These are phyloP conservation scores for Steinernema carpocapsae DNA, from an alignment of 2,888 invertebrate species.

Conservation along the genomic window DNA sequence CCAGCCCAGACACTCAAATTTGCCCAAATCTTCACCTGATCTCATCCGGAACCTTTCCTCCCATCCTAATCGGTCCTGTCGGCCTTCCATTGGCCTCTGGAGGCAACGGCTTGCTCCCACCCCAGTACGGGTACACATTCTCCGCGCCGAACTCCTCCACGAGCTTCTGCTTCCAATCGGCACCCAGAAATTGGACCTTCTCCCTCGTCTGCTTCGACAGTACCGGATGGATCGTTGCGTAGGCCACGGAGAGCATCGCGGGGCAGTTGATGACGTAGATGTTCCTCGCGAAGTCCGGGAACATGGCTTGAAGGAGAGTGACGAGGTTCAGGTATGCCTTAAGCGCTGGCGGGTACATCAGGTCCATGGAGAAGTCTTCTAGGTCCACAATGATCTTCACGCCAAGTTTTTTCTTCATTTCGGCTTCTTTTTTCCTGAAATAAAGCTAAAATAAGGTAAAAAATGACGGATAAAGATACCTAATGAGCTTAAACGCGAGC, in stretches of 20 bases:
- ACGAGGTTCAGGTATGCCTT: conserved; percentile 60
- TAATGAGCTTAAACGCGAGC: conserved; percentile 53
- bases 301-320: conserved; percentile 49
- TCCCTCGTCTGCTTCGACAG: conserved; percentile 48
- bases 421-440: conserved; percentile 43
- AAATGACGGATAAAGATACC: conserved; percentile 26
- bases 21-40: conserved; percentile 38
- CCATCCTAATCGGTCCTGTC: conserved; percentile 57
- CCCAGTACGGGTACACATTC: conserved; percentile 48
- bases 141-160: conserved; percentile 45
- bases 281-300: conserved; percentile 47
- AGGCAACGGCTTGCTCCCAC: conserved; percentile 40
- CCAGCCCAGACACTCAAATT: too few species aligned
- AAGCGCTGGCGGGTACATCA: conserved; percentile 57
- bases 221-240: conserved; percentile 48
- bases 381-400: conserved; percentile 62
- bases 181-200: conserved; percentile 47
- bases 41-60: conserved; percentile 53
- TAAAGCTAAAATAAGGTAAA: not conserved
- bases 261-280: conserved; percentile 51
- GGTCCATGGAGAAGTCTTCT: conserved; percentile 62
- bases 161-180: conserved; percentile 41
- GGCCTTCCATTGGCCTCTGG: conserved; percentile 32
- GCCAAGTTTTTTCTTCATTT: conserved; percentile 54
- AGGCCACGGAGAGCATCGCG: conserved; percentile 46